Conservation (phyloP, 2,888 invertebrate species). For the Alitta virens region DNA sequence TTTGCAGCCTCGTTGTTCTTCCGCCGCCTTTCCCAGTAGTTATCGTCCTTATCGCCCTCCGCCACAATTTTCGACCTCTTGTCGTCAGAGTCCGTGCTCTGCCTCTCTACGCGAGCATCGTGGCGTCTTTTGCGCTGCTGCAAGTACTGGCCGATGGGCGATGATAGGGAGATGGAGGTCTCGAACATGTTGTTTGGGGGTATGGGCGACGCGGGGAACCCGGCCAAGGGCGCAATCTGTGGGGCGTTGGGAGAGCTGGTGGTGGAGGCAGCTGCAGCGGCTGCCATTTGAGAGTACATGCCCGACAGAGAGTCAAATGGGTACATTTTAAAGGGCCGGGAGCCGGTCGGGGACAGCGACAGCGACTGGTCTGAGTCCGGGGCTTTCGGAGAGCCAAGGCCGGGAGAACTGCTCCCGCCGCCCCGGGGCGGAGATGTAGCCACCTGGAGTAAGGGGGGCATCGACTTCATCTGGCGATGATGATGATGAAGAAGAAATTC, state of each 20-base stretch:
- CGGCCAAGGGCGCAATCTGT: conserved; percentile 1
- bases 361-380: not conserved
- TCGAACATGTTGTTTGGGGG: not conserved
- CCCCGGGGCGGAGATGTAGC: not conserved
- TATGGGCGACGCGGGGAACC: not conserved
- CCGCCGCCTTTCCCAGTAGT: conserved; percentile 82
- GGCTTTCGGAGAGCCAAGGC: not conserved
- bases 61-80: conserved; percentile 32
- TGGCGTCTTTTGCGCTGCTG: conserved; percentile 17
- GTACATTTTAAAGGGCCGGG: conserved; percentile 21
- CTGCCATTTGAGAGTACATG: conserved; percentile 5
- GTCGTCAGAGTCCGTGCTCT: not conserved
- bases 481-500: not conserved
- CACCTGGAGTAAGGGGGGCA: not conserved
- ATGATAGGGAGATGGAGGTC: conserved; percentile 15
- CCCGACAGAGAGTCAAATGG: conserved; percentile 15
- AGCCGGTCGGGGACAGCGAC: conserved; percentile 4
- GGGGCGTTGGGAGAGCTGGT: conserved; percentile 8
- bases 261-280: conserved; percentile 7
- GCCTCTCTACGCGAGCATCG: not conserved
- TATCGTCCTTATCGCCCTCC: conserved; percentile 68
- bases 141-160: conserved; percentile 20
- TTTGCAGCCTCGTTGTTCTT: conserved; percentile 96
- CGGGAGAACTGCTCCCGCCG: not conserved
- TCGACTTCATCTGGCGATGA: not conserved